Evolutionary conservation across 2,113 vertebrate species (phyloP), one percentile per base, ranked within the genome.

Genomic region (Oncorhynchus masou): DNA sequence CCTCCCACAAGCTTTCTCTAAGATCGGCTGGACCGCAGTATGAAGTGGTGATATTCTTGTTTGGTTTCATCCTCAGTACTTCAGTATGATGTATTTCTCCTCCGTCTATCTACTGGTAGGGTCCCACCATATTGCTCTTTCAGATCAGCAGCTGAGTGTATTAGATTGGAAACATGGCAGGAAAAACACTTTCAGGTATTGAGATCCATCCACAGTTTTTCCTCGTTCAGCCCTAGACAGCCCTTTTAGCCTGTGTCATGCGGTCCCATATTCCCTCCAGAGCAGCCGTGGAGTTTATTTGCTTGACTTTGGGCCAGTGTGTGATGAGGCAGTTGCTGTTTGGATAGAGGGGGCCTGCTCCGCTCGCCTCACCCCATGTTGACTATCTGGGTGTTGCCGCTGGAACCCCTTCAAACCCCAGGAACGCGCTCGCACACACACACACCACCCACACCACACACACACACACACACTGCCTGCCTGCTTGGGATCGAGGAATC

Each of bases 311-410:
- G 5, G 73, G 81, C 85, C 86, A 84, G 75, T 34, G 73, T 81
- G 80, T 77, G 85, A 83, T 85, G 81, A 87, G 79, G 45, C 84
- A 78, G 77, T 85, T 80, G 84, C 78, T 90, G 85, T 88, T 84
- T 85, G 80, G 79, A 83, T 74, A 75, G 81, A 29, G 77, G 73
- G 71, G 54, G 65, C n/a, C n/a, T 65, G 72, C 51, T 54, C 16
- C 16, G 3, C 51, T 54, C 16, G 51, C 51, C 77, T 76, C 79
- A 82, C 86, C 84, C 71, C 89, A 81, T 90, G 87, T 88, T 85
- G 87, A 91, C 89, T 82, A 84, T 84, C 84, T 83, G 90, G 91
- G 90, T 91, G 89, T 89, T 89, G 85, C 84, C 67, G 71, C 88
- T 90, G 87, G 86, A 89, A 85, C 80, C 74, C 45, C 74, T 85